Conservation (phyloP, 2,113 vertebrate species). For the Gorsachius goisagi region DNA sequence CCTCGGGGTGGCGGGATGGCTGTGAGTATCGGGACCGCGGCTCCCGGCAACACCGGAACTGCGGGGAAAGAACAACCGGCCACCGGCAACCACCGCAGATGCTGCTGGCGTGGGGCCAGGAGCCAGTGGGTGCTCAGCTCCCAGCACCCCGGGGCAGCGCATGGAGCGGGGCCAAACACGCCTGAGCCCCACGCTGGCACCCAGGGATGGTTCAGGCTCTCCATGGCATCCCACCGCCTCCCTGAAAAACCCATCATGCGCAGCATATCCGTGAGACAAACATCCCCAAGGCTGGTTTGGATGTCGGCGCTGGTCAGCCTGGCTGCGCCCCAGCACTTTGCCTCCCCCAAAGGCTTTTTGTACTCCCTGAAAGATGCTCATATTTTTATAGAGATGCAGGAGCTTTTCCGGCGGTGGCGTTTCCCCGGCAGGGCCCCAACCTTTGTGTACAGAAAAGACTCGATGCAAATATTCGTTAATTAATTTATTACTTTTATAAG, state of each 20-base stretch:
- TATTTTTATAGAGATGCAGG: slow-evolving; percentile 34
- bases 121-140: background rate
- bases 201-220: background rate
- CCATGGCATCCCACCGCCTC: background rate
- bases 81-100: background rate
- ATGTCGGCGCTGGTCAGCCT: background rate
- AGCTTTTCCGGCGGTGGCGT: background rate
- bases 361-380: slow-evolving; percentile 6
- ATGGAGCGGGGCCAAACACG: background rate
- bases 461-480: slow-evolving; percentile 34
- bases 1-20: background rate
- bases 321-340: background rate
- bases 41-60: slow-evolving; percentile 14
- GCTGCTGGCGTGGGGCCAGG: background rate
- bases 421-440: background rate
- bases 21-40: background rate
- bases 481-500: slow-evolving; percentile 88
- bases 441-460: slow-evolving; percentile 72
- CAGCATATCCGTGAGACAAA: background rate
- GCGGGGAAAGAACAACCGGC: background rate
- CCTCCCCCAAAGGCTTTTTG: background rate
- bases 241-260: background rate
- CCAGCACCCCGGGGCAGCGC: background rate
- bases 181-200: background rate
- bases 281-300: background rate